A percentile compares a stretch with the other conserved stretches of the same genome.
Conservation (phyloP, 2,113 vertebrate species). For the Amphiprion percula region DNA sequence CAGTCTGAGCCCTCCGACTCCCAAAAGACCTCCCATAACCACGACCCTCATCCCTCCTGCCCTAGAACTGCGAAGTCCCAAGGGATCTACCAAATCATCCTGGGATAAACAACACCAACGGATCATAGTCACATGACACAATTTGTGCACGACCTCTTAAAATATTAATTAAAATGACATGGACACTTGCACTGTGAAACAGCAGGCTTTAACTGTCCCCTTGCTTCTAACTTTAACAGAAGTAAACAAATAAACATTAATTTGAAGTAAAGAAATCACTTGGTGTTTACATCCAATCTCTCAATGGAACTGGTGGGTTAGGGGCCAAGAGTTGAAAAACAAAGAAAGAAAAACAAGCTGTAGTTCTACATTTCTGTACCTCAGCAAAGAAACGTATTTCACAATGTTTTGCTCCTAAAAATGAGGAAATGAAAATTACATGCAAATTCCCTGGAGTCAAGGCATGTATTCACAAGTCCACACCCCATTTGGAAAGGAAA, state of each 20-base stretch:
- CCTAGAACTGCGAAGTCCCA: constrained; percentile 22
- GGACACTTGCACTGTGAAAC: constrained; percentile 16
- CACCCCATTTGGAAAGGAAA: constrained; percentile 30
- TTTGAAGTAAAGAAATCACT: neutral
- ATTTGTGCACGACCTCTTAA: constrained; percentile 9
- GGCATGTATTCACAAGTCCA: constrained; percentile 45
- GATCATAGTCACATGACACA: constrained; percentile 24
- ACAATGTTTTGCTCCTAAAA: constrained; percentile 42
- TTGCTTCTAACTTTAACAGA: neutral
- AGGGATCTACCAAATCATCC: constrained; percentile 41
- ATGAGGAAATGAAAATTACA: constrained; percentile 19
- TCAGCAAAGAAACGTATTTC: neutral
- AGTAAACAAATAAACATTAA: neutral
- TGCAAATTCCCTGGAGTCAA: constrained; percentile 35
- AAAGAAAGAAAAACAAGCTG: constrained; percentile 19
- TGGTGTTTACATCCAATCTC: neutral
- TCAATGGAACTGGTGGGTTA: neutral
- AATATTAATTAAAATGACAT: constrained; percentile 51
- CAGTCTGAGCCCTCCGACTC: constrained; percentile 61
- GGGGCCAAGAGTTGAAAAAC: neutral
- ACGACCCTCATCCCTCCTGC: constrained; percentile 37
- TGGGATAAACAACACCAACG: constrained; percentile 53
- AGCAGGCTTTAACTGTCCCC: neutral
- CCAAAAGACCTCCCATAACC: constrained; percentile 62
- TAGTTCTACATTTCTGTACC: constrained; percentile 1